Evolutionary conservation across 2,888 invertebrate genomes (phyloP).

Genomic region (Ectemnius lituratus): DNA sequence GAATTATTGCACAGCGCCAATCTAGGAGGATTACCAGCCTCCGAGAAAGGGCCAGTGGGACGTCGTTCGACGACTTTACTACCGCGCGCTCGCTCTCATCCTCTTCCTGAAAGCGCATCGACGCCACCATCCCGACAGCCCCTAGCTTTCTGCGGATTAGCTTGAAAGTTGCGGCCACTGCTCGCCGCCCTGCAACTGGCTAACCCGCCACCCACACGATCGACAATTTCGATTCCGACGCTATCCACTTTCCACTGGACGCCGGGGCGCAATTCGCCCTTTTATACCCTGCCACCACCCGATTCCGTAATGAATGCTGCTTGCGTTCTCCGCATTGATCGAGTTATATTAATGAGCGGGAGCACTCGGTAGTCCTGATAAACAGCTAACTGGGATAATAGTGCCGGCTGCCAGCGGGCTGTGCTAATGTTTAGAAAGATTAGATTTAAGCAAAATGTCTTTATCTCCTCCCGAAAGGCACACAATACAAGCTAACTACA

Average conservation of each 20-base stretch:
- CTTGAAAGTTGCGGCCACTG: conserved; percentile 29
- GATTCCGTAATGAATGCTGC: too few species aligned
- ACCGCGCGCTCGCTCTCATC: conserved; percentile 27
- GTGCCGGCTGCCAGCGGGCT: too few species aligned
- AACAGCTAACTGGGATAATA: too few species aligned
- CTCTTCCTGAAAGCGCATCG: conserved; percentile 41
- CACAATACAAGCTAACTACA: too few species aligned
- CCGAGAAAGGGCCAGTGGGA: conserved; percentile 51
- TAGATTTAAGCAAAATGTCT: too few species aligned
- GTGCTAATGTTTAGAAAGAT: too few species aligned
- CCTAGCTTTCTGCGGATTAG: conserved; percentile 49
- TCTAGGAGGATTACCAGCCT: conserved; percentile 56
- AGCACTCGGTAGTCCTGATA: too few species aligned
- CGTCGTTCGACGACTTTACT: conserved; percentile 55
- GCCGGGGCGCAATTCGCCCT: conserved; percentile 13
- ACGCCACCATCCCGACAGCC: conserved; percentile 23
- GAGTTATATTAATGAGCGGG: too few species aligned
- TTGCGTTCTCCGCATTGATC: too few species aligned
- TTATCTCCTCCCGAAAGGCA: too few species aligned
- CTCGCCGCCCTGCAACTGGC: neutral
- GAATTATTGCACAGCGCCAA: conserved; percentile 62
- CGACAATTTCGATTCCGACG: conserved; percentile 40
- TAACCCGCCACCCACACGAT: conserved; percentile 7
- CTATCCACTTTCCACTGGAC: too few species aligned
- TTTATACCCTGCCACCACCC: conserved; percentile 10